Percentiles rank a stretch among this genome's conserved stretches.
phyloP scores from a whole-genome alignment of 2,113 vertebrate genomes.

The Phrynosoma blainvillii region DNA sequence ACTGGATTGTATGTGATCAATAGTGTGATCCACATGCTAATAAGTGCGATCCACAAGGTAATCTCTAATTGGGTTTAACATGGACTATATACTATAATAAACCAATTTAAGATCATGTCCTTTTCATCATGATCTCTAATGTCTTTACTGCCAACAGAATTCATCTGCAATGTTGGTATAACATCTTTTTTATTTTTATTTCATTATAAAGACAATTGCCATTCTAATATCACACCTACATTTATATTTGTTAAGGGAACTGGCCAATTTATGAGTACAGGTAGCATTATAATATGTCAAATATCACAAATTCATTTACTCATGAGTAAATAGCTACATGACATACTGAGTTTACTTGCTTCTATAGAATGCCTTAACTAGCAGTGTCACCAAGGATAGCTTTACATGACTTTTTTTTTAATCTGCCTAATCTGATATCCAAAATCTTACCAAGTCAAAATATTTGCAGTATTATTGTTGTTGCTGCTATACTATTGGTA shows the following conservation, averaged over 20 bases:
- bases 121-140: background rate
- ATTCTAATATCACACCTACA: background rate
- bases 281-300: background rate
- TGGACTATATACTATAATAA: no score
- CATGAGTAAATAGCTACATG: background rate
- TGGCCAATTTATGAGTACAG: background rate
- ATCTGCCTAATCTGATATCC: background rate
- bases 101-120: background rate
- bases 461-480: background rate
- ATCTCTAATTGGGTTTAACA: no score
- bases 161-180: background rate
- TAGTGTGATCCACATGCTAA: background rate
- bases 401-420: background rate
- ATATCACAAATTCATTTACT: conserved; percentile 5
- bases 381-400: background rate
- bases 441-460: conserved; percentile 21
- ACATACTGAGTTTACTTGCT: background rate
- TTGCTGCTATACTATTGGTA: background rate
- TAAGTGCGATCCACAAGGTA: no score
- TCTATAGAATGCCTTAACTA: background rate
- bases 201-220: conserved; percentile 10
- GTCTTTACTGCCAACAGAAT: background rate
- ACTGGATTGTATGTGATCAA: background rate
- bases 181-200: background rate
- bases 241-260: background rate